Evolutionary conservation across 2,113 vertebrate genomes (phyloP).

Genomic region (Fregetta grallaria): DNA sequence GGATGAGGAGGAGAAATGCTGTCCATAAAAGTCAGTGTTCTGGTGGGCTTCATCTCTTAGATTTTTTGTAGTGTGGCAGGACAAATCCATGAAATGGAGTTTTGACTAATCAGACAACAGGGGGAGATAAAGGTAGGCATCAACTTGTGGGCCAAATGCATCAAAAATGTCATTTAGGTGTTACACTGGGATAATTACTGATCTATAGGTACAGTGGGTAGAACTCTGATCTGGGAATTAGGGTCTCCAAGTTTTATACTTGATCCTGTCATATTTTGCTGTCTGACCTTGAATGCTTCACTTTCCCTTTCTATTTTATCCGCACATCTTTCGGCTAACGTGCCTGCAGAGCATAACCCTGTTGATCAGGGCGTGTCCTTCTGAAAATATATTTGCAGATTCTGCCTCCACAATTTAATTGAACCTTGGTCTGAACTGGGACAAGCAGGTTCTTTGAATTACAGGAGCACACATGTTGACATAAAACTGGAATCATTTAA

Average conservation of each 20-base stretch:
- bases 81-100: not conserved
- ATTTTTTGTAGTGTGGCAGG: not conserved
- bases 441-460: not conserved
- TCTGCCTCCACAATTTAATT: not conserved
- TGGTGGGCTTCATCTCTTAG: not conserved
- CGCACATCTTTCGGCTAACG: not conserved
- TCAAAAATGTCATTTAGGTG: not conserved
- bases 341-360: not conserved
- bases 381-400: not conserved
- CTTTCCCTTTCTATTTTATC: not conserved
- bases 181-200: not conserved
- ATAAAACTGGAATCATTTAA: not conserved
- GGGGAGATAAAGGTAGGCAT: not conserved
- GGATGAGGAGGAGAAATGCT: conserved; percentile 20
- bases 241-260: not conserved
- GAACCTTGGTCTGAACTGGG: not conserved
- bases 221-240: not conserved
- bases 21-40: not conserved
- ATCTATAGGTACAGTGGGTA: not conserved
- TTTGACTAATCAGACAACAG: not conserved
- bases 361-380: not conserved
- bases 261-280: not conserved
- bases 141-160: not conserved
- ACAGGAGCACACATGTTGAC: not conserved
- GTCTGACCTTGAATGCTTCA: not conserved